Evolutionary conservation across 1,140 invertebrate species (phyloP), one percentile per base, ranked within the genome.

Genomic region (Ceratoteleas bidentatus): DNA sequence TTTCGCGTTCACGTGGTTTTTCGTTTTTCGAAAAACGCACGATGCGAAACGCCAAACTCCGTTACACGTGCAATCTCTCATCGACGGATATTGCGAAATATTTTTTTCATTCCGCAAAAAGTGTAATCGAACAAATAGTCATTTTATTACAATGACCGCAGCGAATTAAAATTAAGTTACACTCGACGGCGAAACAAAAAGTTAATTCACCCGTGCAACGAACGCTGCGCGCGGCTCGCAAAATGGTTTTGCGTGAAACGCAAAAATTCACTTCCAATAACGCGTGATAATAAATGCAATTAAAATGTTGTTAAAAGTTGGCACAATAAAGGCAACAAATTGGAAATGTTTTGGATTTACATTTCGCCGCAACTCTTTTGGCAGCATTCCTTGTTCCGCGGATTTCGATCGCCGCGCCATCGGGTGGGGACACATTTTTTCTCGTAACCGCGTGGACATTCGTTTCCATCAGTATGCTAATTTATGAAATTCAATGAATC

Each of bases 401-500:
- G 24, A 24, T 24, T 24, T 24, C 24, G 24, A 24, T 24, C 24
- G 24, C 24, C 38, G 38, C 38, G 38, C 2, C 38, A 40, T 16
- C 15, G 70, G 43, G 38, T 36, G 47, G 14, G 47, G 10, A 68
- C 15, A 68, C 38, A 16, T 58, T 34, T 54, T 53, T 76, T 65
- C 47, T 60, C 14, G 40, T 50, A 70, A 65, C 38, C 38, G 33
- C 47, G 16, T 24, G 3, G 58, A 57, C 36, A 36, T 58, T 70
- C 50, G 57, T 45, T 72, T 64, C 36, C 33, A 64, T 74, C 64
- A 65, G 73, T 65, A 61, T 66, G 72, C 70, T 75, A 76, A 82
- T 77, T 82, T 82, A 82, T 82, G 73, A 68, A 82, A 82, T 65
- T 76, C 61, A 57, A 62, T 66, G 73, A 82, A 81, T 81, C 52